A percentile compares a stretch with the other conserved stretches of the same genome.
phyloP scores from a whole-genome alignment of 2,888 invertebrate species.

The Lysandra coridon region DNA sequence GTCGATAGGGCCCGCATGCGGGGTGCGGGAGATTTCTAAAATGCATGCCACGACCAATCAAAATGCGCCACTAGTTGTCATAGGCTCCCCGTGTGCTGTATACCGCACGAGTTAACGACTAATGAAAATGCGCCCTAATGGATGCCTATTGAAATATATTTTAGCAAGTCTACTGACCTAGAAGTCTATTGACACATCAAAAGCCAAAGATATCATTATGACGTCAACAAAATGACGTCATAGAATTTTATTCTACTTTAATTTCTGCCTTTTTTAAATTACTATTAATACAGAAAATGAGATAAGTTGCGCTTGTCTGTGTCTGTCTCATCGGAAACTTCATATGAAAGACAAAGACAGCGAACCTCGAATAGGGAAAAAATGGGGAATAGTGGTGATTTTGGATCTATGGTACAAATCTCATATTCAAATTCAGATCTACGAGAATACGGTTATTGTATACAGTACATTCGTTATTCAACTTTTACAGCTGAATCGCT shows the following conservation, averaged over 20 bases:
- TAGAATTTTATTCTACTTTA: neutral
- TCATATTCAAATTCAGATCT: conserved; percentile 58
- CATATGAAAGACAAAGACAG: too few relatives aligned
- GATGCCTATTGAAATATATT: neutral
- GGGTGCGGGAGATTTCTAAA: too few relatives aligned
- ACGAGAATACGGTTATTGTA: conserved; percentile 42
- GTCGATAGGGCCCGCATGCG: too few relatives aligned
- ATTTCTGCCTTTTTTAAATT: neutral
- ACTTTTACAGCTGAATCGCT: conserved; percentile 12
- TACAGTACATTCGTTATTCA: conserved; percentile 1
- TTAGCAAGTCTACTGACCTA: neutral
- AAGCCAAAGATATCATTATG: neutral
- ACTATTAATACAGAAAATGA: too few relatives aligned
- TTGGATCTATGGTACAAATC: conserved; percentile 28
- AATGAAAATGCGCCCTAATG: too few relatives aligned
- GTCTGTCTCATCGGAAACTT: too few relatives aligned
- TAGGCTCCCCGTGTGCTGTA: too few relatives aligned
- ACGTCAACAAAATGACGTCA: neutral
- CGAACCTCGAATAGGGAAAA: too few relatives aligned
- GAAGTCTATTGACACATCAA: neutral
- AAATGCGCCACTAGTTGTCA: too few relatives aligned
- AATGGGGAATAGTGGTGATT: neutral
- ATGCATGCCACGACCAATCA: too few relatives aligned
- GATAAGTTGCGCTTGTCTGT: too few relatives aligned
- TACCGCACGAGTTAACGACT: too few relatives aligned